These are phyloP conservation scores for Cyphomyrus discorhynchus DNA, from an alignment of 2,113 vertebrate genomes.

Conservation along the genomic window DNA sequence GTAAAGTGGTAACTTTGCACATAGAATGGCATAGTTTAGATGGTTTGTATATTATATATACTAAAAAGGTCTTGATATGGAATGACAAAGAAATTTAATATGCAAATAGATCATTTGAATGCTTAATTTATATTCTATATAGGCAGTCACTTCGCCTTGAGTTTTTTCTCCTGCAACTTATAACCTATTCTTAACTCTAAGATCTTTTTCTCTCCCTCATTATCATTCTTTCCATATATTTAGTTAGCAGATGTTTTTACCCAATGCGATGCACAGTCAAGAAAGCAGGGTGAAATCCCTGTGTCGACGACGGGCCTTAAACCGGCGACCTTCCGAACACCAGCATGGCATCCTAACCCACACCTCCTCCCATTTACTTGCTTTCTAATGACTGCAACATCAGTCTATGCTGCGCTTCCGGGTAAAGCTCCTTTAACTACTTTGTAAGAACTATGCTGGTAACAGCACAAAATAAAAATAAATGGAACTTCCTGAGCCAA, in stretches of 20 bases:
- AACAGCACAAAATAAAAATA: background rate
- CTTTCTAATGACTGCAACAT: background rate
- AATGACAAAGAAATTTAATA: background rate
- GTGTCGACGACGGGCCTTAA: background rate
- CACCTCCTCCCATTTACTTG: background rate
- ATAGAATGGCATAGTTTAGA: background rate
- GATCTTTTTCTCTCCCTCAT: background rate
- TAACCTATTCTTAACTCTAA: background rate
- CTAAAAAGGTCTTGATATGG: background rate
- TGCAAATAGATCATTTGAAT: background rate
- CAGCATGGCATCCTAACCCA: background rate
- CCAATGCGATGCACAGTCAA: background rate
- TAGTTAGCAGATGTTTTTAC: background rate
- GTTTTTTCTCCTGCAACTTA: background rate
- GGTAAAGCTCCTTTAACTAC: background rate
- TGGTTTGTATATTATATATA: background rate
- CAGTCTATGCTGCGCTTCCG: background rate
- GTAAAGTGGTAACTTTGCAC: background rate
- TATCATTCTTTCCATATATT: background rate
- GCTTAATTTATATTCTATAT: background rate
- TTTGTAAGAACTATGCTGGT: background rate
- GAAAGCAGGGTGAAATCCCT: background rate
- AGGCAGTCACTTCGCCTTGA: background rate
- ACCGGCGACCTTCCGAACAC: background rate
- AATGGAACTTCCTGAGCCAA: background rate